Conservation (phyloP, 2,113 vertebrate genomes). For the Podarcis raffonei region DNA sequence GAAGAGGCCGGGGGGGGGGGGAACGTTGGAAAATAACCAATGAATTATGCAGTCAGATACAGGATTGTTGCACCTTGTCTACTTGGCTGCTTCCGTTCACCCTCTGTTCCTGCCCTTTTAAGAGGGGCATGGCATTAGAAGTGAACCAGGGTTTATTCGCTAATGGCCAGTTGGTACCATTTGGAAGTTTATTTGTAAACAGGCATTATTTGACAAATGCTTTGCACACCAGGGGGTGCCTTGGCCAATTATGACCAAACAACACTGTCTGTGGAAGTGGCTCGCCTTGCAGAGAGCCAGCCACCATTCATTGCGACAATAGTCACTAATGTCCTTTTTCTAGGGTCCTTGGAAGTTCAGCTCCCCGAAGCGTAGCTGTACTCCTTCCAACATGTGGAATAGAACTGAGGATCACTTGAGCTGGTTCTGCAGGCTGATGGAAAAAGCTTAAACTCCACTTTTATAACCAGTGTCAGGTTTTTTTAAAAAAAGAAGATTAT, state of each 20-base stretch:
- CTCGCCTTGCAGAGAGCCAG: conserved; percentile 55
- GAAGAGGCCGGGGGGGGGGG: not conserved
- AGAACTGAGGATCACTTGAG: not conserved
- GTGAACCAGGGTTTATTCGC: conserved; percentile 53
- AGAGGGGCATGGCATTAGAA: conserved; percentile 33
- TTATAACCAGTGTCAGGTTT: not conserved
- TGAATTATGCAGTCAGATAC: conserved; percentile 4
- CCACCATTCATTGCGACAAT: conserved; percentile 43
- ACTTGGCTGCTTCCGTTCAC: not conserved
- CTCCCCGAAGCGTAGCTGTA: conserved; percentile 56
- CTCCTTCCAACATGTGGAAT: conserved; percentile 33
- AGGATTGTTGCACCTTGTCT: accelerated
- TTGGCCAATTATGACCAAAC: conserved; percentile 63
- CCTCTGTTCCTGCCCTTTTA: conserved; percentile 33
- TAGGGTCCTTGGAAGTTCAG: not conserved
- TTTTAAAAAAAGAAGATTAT: not conserved
- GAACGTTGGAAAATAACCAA: not conserved
- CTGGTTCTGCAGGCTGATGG: not conserved
- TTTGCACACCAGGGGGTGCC: conserved; percentile 65
- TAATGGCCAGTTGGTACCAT: conserved; percentile 56
- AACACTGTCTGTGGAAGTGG: conserved; percentile 62
- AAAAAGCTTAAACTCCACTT: not conserved
- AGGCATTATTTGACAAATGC: conserved; percentile 71
- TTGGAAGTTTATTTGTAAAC: conserved; percentile 77
- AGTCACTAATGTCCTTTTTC: conserved; percentile 9